Evolutionary conservation across 1,140 invertebrate genomes (phyloP), one percentile per base, ranked within the genome.

Genomic region (Pseudachorutes palmiensis): DNA sequence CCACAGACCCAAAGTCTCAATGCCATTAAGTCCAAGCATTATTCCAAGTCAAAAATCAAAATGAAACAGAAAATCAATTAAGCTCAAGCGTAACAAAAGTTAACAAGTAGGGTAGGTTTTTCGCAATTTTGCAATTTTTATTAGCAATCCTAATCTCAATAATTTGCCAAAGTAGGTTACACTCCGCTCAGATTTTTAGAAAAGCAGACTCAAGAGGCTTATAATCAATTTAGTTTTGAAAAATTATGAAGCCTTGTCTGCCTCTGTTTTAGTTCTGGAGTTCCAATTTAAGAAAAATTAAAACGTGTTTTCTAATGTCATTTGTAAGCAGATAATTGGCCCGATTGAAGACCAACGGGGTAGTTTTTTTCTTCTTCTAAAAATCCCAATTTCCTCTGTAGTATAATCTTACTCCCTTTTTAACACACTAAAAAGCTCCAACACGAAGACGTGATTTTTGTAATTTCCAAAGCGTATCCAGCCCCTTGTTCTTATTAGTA

Each of bases 1-100:
- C n/a, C n/a, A n/a, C n/a, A n/a, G n/a, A n/a, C n/a, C n/a, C n/a
- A n/a, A n/a, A n/a, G n/a, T n/a, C n/a, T n/a, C n/a, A n/a, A n/a
- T n/a, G n/a, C n/a, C n/a, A n/a, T n/a, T n/a, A n/a, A n/a, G n/a
- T n/a, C n/a, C n/a, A n/a, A n/a, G n/a, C n/a, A n/a, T n/a, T n/a
- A n/a, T n/a, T n/a, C n/a, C n/a, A 55, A 5, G 5, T 14, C 51
- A 26, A 55, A 14, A 55, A 14, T 55, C 9, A 9, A 26, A 55
- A 55, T n/a, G n/a, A n/a, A 55, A 55, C 51, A 55, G 24, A 55
- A 55, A 41, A 41, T 41, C 19, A 41, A 41, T 41, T 41, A 19
- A 41, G 36, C 36, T 41, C 36, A 41, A 19, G 5, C 36, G 36
- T 9, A 9, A 19, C 36, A 5, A 41, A 41, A 41, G 5, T 41